A percentile compares a stretch with the other conserved stretches of the same genome.
These are phyloP conservation scores for Myrmecobius fasciatus DNA, from an alignment of 2,113 vertebrate species.

Conservation along the genomic window DNA sequence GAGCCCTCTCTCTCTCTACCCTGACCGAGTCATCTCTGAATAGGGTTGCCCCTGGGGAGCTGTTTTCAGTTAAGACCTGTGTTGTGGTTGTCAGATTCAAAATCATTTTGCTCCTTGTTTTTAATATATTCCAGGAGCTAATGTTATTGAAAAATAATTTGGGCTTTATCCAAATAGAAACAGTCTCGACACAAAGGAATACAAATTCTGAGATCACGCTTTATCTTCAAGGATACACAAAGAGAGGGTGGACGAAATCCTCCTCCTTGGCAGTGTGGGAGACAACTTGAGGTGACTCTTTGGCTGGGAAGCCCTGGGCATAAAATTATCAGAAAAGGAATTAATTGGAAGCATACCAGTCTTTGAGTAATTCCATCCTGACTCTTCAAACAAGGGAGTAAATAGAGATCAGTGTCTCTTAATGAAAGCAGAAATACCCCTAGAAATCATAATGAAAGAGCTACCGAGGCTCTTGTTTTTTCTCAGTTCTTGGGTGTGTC, in stretches of 20 bases:
- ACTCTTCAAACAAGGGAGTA: constrained; percentile 19
- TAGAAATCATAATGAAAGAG: constrained; percentile 22
- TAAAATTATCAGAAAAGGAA: constrained; percentile 57
- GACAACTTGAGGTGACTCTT: constrained; percentile 61
- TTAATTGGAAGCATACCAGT: constrained; percentile 58
- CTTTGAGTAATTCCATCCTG: constrained; percentile 22
- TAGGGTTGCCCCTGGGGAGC: background rate
- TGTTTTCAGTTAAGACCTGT: constrained; percentile 20
- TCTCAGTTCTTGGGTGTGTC: background rate
- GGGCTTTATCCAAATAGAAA: constrained; percentile 41
- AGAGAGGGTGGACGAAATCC: constrained; percentile 33
- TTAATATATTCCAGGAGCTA: constrained; percentile 26
- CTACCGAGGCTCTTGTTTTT: background rate
- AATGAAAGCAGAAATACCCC: constrained; percentile 21
- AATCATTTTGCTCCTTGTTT: constrained; percentile 28
- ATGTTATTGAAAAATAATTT: constrained; percentile 23
- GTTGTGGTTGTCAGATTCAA: background rate
- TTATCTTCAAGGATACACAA: constrained; percentile 54
- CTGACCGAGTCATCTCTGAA: constrained; percentile 11
- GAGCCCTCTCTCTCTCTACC: background rate
- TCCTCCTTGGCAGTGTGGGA: constrained; percentile 59
- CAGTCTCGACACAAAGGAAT: constrained; percentile 41
- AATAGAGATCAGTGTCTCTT: background rate
- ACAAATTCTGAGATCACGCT: constrained; percentile 57
- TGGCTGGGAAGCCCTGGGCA: constrained; percentile 51